phyloP scores from a whole-genome alignment of 2,888 invertebrate genomes.

The Thalpophila matura region DNA sequence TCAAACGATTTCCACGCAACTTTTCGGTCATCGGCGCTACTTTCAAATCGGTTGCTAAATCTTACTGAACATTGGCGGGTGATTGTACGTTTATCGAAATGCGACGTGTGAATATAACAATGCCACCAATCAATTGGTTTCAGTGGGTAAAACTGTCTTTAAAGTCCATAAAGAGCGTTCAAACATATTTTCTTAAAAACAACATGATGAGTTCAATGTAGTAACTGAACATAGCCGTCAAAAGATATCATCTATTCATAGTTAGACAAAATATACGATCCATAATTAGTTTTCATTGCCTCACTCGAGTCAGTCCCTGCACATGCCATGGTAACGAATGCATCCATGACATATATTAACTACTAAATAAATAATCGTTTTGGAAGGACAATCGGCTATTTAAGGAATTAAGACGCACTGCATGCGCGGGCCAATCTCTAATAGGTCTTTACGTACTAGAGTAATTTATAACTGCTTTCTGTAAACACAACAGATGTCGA shows the following conservation, averaged over 20 bases:
- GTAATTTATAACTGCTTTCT: slow-evolving; percentile 57
- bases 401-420: slow-evolving; percentile 63
- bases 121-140: not conserved
- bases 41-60: not conserved
- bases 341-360: slow-evolving; percentile 52
- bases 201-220: too few species aligned
- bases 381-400: slow-evolving; percentile 71
- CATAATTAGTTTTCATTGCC: not conserved
- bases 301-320: slow-evolving; percentile 28
- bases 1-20: too few species aligned
- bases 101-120: not conserved
- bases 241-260: not conserved
- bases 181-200: too few species aligned
- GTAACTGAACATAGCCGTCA: not conserved
- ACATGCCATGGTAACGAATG: slow-evolving; percentile 29
- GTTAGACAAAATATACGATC: not conserved
- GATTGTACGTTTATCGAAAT: not conserved
- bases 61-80: not conserved
- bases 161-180: too few species aligned
- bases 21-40: too few species aligned
- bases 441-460: slow-evolving; percentile 48
- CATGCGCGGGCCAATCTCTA: slow-evolving; percentile 50
- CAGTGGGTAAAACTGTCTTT: not conserved
- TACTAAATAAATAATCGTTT: slow-evolving; percentile 62
- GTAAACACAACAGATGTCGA: slow-evolving; percentile 25